Percentiles rank a stretch among this genome's conserved stretches.
phyloP scores from a whole-genome alignment of 2,113 vertebrate species.

The Dendropsophus ebraccatus region DNA sequence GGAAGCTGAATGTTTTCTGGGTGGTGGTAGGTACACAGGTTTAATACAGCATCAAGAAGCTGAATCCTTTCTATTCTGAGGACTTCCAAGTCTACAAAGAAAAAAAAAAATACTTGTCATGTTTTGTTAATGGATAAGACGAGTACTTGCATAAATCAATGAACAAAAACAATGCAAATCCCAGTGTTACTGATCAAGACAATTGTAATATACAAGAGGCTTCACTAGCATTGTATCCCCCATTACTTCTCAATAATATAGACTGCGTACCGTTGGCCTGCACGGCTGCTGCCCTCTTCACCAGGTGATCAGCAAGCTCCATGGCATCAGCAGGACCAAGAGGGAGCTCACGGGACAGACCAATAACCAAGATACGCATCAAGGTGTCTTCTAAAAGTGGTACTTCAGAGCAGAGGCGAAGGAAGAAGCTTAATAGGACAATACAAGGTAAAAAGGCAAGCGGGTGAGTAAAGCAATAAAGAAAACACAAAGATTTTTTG shows the following conservation, averaged over 20 bases:
- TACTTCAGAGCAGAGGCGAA: constrained; percentile 96
- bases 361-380: constrained; percentile 95
- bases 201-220: no score
- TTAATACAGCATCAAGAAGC: constrained; percentile 93
- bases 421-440: constrained; percentile 84
- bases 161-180: no score
- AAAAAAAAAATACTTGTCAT: constrained; percentile 59
- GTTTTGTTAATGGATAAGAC: no score
- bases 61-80: constrained; percentile 93
- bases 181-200: no score
- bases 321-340: constrained; percentile 95
- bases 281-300: constrained; percentile 91
- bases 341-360: constrained; percentile 90
- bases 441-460: not conserved
- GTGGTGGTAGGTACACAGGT: constrained; percentile 97
- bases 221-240: no score
- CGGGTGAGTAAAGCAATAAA: not conserved
- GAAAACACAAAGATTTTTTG: not conserved
- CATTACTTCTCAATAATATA: no score
- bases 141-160: no score
- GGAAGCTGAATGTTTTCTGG: constrained; percentile 98
- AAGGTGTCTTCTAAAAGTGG: constrained; percentile 95
- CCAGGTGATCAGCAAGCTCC: constrained; percentile 96
- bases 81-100: constrained; percentile 86
- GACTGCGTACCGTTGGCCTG: constrained; percentile 85